A percentile compares a stretch with the other conserved stretches of the same genome.
Conservation (phyloP, 2,888 invertebrate genomes). For the Stenichneumon culpator region DNA sequence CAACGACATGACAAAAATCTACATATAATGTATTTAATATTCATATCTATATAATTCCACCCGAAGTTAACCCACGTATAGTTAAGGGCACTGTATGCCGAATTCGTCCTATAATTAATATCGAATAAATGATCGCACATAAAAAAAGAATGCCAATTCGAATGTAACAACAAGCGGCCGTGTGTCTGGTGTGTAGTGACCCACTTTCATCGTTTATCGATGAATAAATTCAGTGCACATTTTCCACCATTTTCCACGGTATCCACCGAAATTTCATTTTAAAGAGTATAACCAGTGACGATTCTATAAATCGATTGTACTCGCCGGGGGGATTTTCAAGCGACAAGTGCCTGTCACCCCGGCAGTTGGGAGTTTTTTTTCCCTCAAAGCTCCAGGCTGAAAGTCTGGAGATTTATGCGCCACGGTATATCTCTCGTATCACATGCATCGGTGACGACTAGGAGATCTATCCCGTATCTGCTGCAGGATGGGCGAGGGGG, state of each 20-base stretch:
- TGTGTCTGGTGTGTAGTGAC: background rate
- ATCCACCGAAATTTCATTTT: background rate
- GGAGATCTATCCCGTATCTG: conserved; percentile 9
- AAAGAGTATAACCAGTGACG: background rate
- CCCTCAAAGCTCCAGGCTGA: conserved; percentile 33
- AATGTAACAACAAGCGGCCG: background rate
- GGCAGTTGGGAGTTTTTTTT: conserved; percentile 31
- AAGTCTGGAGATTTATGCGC: conserved; percentile 33
- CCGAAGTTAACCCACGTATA: too few relatives aligned
- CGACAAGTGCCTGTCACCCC: conserved; percentile 39
- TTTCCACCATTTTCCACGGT: background rate
- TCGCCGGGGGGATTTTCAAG: conserved; percentile 40
- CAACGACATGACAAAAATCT: too few relatives aligned
- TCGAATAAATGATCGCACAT: background rate
- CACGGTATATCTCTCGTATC: conserved; percentile 31
- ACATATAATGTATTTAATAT: too few relatives aligned
- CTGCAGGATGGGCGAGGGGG: conserved; percentile 16
- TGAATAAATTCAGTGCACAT: background rate
- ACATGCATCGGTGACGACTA: conserved; percentile 44
- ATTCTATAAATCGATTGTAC: conserved; percentile 55
- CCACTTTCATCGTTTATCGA: background rate
- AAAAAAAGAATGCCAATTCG: background rate
- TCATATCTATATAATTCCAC: too few relatives aligned
- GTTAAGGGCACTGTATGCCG: too few relatives aligned
- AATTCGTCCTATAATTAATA: background rate